These are phyloP conservation scores for Pentalonia nigronervosa DNA, from an alignment of 1,140 invertebrate genomes.

Conservation along the genomic window DNA sequence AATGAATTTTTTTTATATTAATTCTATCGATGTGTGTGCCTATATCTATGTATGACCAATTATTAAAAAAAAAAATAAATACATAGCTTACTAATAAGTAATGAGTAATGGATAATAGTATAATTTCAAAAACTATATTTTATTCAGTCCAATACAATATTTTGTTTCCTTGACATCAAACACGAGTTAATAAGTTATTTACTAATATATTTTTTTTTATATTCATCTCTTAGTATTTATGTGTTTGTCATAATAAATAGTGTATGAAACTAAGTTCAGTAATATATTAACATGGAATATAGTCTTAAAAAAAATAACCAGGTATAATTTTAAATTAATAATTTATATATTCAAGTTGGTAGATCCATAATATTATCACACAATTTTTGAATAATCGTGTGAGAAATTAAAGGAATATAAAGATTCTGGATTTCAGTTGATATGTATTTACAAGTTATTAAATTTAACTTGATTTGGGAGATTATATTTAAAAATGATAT, in stretches of 20 bases:
- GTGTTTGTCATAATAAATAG: not conserved
- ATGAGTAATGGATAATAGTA: not conserved
- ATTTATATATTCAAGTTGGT: not conserved
- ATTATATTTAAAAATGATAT: not conserved
- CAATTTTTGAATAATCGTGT: not conserved
- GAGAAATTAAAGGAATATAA: not conserved
- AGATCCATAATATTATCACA: not conserved
- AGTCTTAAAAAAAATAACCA: not conserved
- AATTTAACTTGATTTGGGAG: not conserved
- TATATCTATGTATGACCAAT: not conserved
- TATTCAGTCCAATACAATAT: not conserved
- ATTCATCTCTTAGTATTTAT: not conserved
- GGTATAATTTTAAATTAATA: constrained; percentile 1
- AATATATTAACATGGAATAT: not conserved
- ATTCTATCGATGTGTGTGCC: not conserved
- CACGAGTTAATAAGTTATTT: not conserved
- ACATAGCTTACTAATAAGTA: not conserved
- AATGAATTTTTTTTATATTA: not conserved
- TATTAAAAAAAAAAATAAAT: not conserved
- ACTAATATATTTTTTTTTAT: not conserved
- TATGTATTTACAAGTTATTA: not conserved
- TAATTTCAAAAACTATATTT: not conserved
- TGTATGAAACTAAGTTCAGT: not conserved
- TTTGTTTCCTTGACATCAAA: not conserved
- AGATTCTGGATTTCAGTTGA: not conserved